Base-by-base conservation (phyloP, 2,888 invertebrate genomes). In the Harpalus rufipes region DNA sequence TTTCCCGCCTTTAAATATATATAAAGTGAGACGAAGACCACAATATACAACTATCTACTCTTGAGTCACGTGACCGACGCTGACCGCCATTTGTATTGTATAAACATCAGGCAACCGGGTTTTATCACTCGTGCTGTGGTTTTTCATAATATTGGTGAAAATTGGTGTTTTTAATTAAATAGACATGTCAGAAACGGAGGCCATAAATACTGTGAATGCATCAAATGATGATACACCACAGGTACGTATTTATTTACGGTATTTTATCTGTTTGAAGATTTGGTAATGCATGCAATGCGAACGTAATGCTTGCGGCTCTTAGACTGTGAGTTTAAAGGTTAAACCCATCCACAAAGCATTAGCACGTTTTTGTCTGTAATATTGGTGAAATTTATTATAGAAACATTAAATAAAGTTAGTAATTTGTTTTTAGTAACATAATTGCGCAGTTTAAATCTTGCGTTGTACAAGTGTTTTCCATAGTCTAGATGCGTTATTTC, bases 11-110 rank as follows among this genome's bases (percentile, higher is more conserved):
- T 72, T 41, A 21, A 59, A 39, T 68, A 44, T 68, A 18, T 25
- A 21, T 25, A 41, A 14, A 21, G 78, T 44, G 12, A n/a, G 56
- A 84, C 44, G 56, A 25, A 65, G 79, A 83, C 3, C 1, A 18
- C 39, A 63, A 7, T 21, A 61, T 74, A 56, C 18, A 10, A n/a
- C 59, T 76, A 58, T 21, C 85, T 78, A n/a, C 78, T 63, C 56
- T 8, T 44, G 16, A 63, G 80, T 92, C 92, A 93, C 93, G 92
- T 93, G 93, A 93, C 93, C 92, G 92, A 93, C 93, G 93, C 93
- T 92, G 91, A 92, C 92, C 92, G 93, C 93, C 93, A 93, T 93
- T 91, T 93, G 92, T 92, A 91, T 91, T 91, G 92, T 92, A 93
- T 93, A 93, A 93, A 93, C 92, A 93, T 91, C 82, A 90, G 89